Conservation (phyloP, 2,888 invertebrate genomes). For the Itoplectis maculator region DNA sequence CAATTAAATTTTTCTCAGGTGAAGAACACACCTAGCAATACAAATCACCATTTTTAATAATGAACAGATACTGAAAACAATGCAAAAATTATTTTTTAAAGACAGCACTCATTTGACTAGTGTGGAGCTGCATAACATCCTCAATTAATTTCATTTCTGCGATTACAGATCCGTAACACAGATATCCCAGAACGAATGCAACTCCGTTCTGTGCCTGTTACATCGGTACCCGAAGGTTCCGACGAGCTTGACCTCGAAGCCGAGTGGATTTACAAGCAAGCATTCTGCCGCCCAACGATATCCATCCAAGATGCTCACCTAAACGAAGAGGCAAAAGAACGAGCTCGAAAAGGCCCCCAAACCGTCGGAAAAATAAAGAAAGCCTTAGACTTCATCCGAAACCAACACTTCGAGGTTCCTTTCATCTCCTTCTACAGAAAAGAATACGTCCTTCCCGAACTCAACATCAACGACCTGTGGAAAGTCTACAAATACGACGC, state of each 20-base stretch:
- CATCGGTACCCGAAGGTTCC: slow-evolving; percentile 91
- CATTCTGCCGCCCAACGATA: slow-evolving; percentile 92
- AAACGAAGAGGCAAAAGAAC: slow-evolving; percentile 84
- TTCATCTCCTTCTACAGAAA: slow-evolving; percentile 99
- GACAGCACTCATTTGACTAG: too few species aligned
- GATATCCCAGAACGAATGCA: slow-evolving; percentile 96
- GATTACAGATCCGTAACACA: slow-evolving; percentile 89
- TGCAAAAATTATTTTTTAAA: too few species aligned
- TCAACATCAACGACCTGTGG: slow-evolving; percentile 97
- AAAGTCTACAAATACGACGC: slow-evolving; percentile 97
- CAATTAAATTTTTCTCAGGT: too few species aligned
- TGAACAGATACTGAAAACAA: too few species aligned
- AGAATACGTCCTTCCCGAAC: slow-evolving; percentile 96
- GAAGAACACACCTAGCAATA: too few species aligned
- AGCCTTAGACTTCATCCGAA: slow-evolving; percentile 96
- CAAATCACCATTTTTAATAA: too few species aligned
- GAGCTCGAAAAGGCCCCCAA: slow-evolving; percentile 87
- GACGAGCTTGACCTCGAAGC: slow-evolving; percentile 96
- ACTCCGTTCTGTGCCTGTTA: slow-evolving; percentile 93
- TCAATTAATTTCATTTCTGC: neutral
- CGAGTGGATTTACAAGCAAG: slow-evolving; percentile 97
- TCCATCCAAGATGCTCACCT: slow-evolving; percentile 89
- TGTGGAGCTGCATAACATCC: too few species aligned
- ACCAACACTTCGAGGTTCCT: slow-evolving; percentile 97
- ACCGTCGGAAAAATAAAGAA: slow-evolving; percentile 94